Conservation (phyloP, 35 echinoderm and acorn worm species). For the Holothuria glaberrima region DNA sequence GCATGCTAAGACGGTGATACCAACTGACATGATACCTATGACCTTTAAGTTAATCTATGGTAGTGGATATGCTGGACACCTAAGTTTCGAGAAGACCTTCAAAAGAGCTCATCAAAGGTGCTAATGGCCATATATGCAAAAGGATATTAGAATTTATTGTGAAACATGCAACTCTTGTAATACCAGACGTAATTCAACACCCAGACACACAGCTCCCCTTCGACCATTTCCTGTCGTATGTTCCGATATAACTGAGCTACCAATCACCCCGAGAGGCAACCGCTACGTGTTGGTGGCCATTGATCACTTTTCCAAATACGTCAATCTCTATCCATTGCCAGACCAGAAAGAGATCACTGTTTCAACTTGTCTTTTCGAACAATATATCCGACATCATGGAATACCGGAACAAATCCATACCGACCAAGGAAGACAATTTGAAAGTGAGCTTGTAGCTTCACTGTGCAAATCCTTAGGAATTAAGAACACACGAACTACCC, state of each 20-base stretch:
- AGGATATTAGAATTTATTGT: slow-evolving; percentile 2
- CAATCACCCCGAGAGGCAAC: slow-evolving; percentile 10
- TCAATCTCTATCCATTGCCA: slow-evolving; percentile 6
- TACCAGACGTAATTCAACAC: neutral
- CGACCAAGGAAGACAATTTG: slow-evolving; percentile 49
- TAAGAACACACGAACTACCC: slow-evolving; percentile 27
- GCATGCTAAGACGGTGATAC: slow-evolving; percentile 24
- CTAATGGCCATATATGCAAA: slow-evolving; percentile 17
- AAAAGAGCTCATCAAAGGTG: neutral
- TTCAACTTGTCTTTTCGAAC: neutral
- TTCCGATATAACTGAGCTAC: slow-evolving; percentile 26
- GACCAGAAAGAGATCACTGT: slow-evolving; percentile 14
- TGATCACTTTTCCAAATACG: slow-evolving; percentile 40
- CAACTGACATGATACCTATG: neutral
- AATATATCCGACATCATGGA: slow-evolving; percentile 13
- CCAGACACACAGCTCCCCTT: neutral
- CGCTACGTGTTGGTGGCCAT: slow-evolving; percentile 27
- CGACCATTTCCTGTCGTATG: neutral
- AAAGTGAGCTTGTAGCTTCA: neutral
- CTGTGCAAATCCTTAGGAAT: neutral
- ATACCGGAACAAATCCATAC: slow-evolving; percentile 20
- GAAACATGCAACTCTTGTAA: neutral
- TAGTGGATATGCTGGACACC: neutral
- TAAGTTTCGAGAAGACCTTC: no score
- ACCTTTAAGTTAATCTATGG: neutral